Conservation (phyloP, 2,888 invertebrate species). For the Eucera pruinosa region DNA sequence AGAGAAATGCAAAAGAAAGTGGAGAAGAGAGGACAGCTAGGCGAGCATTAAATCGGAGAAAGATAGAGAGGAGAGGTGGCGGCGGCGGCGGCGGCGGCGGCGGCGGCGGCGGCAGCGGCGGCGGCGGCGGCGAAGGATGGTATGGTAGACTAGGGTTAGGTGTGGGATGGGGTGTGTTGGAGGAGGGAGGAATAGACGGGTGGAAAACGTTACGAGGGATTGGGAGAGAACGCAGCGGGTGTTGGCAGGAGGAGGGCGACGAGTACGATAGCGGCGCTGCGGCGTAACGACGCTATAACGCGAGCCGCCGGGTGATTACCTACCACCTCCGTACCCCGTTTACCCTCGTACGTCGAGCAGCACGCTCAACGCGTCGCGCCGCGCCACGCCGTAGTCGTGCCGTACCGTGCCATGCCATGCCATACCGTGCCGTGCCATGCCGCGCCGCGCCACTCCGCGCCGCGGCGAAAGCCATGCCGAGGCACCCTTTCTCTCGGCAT, state of each 20-base stretch:
- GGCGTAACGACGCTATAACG: slow-evolving; percentile 84
- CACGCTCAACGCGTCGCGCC: slow-evolving; percentile 55
- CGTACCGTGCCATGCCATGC: slow-evolving; percentile 36
- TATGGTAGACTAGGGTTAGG: too few relatives aligned
- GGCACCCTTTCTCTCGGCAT: background rate
- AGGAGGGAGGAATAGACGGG: slow-evolving; percentile 43
- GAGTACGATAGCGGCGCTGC: slow-evolving; percentile 80
- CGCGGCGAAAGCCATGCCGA: too few relatives aligned
- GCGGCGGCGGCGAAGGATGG: slow-evolving; percentile 43
- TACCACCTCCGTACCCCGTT: slow-evolving; percentile 78
- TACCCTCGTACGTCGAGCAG: slow-evolving; percentile 68
- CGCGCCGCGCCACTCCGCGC: slow-evolving; percentile 9
- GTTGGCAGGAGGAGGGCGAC: slow-evolving; percentile 63
- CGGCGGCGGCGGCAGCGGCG: too few relatives aligned
- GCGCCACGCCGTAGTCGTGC: slow-evolving; percentile 20
- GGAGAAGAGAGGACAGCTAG: slow-evolving; percentile 48
- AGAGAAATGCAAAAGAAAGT: slow-evolving; percentile 42
- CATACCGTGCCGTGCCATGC: background rate
- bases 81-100: slow-evolving; percentile 40
- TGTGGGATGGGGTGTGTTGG: too few relatives aligned
- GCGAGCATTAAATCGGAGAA: slow-evolving; percentile 50
- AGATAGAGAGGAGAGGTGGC: slow-evolving; percentile 20
- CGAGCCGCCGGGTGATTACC: slow-evolving; percentile 84
- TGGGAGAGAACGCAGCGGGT: slow-evolving; percentile 61
- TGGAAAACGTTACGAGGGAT: slow-evolving; percentile 64